A percentile compares a stretch with the other conserved stretches of the same genome.
phyloP scores from a whole-genome alignment of 2,888 invertebrate genomes.

The Spisula solida region DNA sequence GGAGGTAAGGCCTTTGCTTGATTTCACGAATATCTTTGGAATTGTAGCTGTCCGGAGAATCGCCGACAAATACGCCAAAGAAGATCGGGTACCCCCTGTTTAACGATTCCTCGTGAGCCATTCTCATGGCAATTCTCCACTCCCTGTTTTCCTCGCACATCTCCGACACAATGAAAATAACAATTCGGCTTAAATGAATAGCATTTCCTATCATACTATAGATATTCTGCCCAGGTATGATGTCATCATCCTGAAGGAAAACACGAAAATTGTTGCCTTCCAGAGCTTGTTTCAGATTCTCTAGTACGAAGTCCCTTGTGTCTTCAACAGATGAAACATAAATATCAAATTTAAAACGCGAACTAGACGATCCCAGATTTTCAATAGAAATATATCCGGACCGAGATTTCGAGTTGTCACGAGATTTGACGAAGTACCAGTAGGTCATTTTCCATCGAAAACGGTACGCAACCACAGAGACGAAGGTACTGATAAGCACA shows the following conservation, averaged over 20 bases:
- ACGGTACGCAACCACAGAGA: constrained; percentile 28
- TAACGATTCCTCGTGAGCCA: constrained; percentile 59
- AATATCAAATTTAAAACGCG: constrained; percentile 32
- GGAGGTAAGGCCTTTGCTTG: constrained; percentile 37
- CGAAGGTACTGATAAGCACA: constrained; percentile 26
- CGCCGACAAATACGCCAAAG: constrained; percentile 59
- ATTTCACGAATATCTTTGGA: constrained; percentile 35
- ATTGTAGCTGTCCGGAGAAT: not conserved
- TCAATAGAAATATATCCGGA: constrained; percentile 40
- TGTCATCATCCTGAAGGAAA: constrained; percentile 49
- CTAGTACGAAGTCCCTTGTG: constrained; percentile 19
- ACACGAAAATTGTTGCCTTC: constrained; percentile 33
- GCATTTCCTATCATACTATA: constrained; percentile 61
- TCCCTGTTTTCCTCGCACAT: constrained; percentile 38
- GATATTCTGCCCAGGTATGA: constrained; percentile 57
- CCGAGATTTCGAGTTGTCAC: constrained; percentile 22
- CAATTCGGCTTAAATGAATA: constrained; percentile 50
- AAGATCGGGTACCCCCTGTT: constrained; percentile 42
- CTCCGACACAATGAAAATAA: constrained; percentile 48
- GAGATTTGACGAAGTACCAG: constrained; percentile 54
- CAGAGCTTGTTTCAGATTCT: constrained; percentile 22
- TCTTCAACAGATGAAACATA: constrained; percentile 36
- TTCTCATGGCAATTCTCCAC: constrained; percentile 59
- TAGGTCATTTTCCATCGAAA: constrained; percentile 57
- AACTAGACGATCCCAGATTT: not conserved